A percentile compares a stretch with the other conserved stretches of the same genome.
These are phyloP conservation scores for Pagetopsis macropterus DNA, from an alignment of 2,797 vertebrate species.

Conservation along the genomic window DNA sequence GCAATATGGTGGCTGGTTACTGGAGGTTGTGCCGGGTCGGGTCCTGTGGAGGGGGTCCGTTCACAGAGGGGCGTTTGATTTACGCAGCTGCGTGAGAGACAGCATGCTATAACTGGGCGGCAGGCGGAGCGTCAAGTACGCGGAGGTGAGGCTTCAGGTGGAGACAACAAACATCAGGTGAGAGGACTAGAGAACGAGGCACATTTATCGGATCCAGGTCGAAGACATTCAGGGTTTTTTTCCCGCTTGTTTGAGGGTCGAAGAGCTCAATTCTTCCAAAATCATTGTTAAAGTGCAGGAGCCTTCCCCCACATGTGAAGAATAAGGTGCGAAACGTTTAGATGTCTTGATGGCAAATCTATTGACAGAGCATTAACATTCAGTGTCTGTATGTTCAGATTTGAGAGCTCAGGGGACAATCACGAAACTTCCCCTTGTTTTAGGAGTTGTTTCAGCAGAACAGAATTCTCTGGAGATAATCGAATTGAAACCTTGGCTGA, in stretches of 20 bases:
- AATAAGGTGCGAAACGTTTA: not conserved
- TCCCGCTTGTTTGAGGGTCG: not conserved
- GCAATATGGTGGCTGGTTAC: conserved; percentile 78
- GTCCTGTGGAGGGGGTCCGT: conserved; percentile 53
- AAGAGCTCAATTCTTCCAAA: not conserved
- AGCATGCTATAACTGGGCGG: conserved; percentile 42
- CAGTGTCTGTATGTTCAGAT: conserved; percentile 10
- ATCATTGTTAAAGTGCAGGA: conserved; percentile 16
- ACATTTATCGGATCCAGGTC: conserved; percentile 29
- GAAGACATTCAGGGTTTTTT: conserved; percentile 29
- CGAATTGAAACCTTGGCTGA: too few species aligned
- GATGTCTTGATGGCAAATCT: not conserved
- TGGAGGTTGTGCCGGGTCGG: conserved; percentile 61
- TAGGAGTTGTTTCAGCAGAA: not conserved
- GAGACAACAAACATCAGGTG: not conserved
- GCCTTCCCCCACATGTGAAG: not conserved
- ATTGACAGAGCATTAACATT: conserved; percentile 1
- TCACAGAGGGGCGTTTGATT: conserved; percentile 51
- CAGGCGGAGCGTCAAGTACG: conserved; percentile 29
- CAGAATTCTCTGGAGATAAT: too few species aligned
- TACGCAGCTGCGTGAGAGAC: conserved; percentile 48
- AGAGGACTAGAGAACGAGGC: conserved; percentile 30
- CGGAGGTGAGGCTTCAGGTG: conserved; percentile 41
- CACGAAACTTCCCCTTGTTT: too few species aligned
- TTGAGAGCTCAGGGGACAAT: conserved; percentile 13